Conservation (phyloP, 2,797 vertebrate genomes). For the Dendrocincla fuliginosa region DNA sequence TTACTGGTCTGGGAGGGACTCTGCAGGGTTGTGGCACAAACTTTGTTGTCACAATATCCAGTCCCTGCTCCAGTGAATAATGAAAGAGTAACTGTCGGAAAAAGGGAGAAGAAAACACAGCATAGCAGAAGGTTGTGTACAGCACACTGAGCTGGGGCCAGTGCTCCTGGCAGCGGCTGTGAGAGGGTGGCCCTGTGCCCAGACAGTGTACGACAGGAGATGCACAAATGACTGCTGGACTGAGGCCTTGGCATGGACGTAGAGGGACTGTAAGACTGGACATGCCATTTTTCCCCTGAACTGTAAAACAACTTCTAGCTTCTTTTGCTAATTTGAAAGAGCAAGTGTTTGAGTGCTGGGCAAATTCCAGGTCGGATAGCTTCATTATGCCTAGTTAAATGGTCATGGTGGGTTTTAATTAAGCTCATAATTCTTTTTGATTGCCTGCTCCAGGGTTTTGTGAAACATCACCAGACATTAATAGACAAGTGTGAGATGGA, state of each 20-base stretch:
- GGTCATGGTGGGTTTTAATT: conserved; percentile 22
- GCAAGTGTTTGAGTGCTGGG: background rate
- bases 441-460: background rate
- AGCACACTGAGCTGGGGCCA: background rate
- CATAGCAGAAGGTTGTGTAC: background rate
- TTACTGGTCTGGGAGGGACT: background rate
- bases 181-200: background rate
- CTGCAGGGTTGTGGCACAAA: background rate
- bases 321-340: background rate
- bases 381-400: background rate
- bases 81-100: background rate
- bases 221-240: background rate
- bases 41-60: background rate
- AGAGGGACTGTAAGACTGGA: background rate
- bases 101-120: background rate
- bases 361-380: background rate
- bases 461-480: background rate
- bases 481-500: background rate
- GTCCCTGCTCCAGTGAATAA: background rate
- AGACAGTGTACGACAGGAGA: background rate
- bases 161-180: background rate
- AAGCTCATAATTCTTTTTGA: conserved; percentile 26
- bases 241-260: background rate
- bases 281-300: background rate
- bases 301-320: background rate